Evolutionary conservation across 2,888 invertebrate species (phyloP).

Genomic region (Harpalus rufipes): DNA sequence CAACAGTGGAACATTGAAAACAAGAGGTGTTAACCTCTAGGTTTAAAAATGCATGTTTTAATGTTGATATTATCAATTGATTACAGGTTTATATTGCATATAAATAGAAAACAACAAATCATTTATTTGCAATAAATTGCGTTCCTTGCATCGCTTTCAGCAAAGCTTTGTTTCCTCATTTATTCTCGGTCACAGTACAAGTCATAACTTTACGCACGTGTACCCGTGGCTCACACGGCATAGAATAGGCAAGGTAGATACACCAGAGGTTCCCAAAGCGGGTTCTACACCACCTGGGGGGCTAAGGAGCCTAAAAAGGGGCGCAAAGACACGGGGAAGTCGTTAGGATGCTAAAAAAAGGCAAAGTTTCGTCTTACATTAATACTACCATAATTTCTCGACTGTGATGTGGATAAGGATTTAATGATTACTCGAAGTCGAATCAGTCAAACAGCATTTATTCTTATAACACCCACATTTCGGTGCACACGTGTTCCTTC

Average conservation of each 20-base stretch:
- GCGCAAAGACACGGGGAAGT: no score
- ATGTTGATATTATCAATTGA: conserved; percentile 2
- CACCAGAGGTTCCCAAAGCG: no score
- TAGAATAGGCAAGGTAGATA: not conserved
- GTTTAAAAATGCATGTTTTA: not conserved
- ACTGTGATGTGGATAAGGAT: no score
- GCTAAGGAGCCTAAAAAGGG: no score
- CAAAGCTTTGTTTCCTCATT: conserved; percentile 21
- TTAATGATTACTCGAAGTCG: no score
- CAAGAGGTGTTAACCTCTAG: conserved; percentile 1
- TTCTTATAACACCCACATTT: no score
- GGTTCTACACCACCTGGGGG: no score
- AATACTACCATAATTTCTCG: no score
- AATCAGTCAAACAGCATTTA: no score
- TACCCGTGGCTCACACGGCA: conserved; percentile 14
- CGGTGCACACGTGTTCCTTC: no score
- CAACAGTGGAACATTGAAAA: not conserved
- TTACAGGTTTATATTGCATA: conserved; percentile 3
- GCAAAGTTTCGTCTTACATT: no score
- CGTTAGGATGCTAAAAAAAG: no score
- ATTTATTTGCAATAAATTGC: conserved; percentile 3
- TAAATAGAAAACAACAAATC: conserved; percentile 6
- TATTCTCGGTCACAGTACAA: conserved; percentile 30
- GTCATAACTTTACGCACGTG: conserved; percentile 45
- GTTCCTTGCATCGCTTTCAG: not conserved